Percentiles rank a stretch among this genome's conserved stretches.
Evolutionary conservation across 2,888 invertebrate genomes (phyloP).

Genomic region (Megastigmus dorsalis): DNA sequence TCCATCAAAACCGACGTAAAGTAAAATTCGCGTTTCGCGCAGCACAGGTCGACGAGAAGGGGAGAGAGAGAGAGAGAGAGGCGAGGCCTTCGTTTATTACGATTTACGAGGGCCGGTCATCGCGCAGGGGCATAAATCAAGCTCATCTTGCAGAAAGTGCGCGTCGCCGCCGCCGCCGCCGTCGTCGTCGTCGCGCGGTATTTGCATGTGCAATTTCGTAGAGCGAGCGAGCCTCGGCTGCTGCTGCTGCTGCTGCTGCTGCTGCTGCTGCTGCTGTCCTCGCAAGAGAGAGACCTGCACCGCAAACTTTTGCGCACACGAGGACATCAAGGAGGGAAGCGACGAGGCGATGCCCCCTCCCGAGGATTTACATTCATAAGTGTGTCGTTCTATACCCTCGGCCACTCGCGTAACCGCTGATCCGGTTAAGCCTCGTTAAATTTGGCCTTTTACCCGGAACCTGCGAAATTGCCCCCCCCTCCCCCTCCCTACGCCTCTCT

Average conservation of each 20-base stretch:
- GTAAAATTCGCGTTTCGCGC: no score
- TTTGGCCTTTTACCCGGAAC: slow-evolving; percentile 38
- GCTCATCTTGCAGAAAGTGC: slow-evolving; percentile 37
- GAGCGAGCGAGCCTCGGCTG: no score
- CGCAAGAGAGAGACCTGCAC: no score
- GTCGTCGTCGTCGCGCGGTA: slow-evolving; percentile 51
- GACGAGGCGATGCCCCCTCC: no score
- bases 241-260: not conserved
- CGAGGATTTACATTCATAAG: slow-evolving; percentile 27
- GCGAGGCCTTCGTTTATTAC: slow-evolving; percentile 28
- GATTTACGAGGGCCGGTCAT: slow-evolving; percentile 28
- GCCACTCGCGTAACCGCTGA: slow-evolving; percentile 16
- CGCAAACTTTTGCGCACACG: slow-evolving; percentile 2
- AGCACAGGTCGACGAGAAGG: no score
- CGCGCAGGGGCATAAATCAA: slow-evolving; percentile 60
- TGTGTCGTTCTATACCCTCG: no score
- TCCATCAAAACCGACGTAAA: no score
- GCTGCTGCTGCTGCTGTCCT: not conserved
- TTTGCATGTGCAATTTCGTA: slow-evolving; percentile 60
- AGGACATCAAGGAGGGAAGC: not conserved
- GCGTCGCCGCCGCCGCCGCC: not conserved
- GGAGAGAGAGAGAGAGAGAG: no score
- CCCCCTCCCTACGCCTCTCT: no score
- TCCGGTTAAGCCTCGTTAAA: slow-evolving; percentile 37
- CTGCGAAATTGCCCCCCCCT: no score